Evolutionary conservation across 2,888 invertebrate species (phyloP).

Genomic region (Caenorhabditis japonica): DNA sequence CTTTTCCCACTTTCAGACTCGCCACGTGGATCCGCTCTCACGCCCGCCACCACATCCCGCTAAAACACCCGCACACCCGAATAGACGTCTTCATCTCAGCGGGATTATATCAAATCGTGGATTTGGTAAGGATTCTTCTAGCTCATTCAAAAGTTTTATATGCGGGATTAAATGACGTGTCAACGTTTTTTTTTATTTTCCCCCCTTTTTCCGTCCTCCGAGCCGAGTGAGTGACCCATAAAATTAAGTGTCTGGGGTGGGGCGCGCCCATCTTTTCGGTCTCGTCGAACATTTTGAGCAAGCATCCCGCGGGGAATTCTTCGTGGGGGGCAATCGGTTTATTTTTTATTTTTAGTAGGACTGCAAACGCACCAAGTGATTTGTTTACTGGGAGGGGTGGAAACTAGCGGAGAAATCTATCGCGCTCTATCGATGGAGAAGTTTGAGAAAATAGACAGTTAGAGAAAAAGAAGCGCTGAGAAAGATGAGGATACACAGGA

Average conservation of each 20-base stretch:
- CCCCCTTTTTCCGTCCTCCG: neutral
- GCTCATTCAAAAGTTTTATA: neutral
- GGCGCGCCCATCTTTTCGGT: neutral
- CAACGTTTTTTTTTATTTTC: too few species aligned
- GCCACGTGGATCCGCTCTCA: conserved; percentile 53
- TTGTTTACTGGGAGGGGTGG: too few species aligned
- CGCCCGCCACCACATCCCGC: conserved; percentile 58
- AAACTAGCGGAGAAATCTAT: too few species aligned
- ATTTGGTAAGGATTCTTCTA: conserved; percentile 65
- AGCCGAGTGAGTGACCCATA: neutral
- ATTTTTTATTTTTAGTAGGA: too few species aligned
- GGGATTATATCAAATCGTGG: conserved; percentile 76
- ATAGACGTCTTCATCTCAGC: conserved; percentile 73
- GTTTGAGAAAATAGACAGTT: too few species aligned
- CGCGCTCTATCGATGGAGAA: too few species aligned
- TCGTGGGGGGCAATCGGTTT: too few species aligned
- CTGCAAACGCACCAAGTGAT: too few species aligned
- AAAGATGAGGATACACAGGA: too few species aligned
- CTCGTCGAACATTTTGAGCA: neutral
- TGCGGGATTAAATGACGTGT: neutral
- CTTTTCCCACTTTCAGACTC: conserved; percentile 34
- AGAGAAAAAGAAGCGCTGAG: too few species aligned
- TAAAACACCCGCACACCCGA: conserved; percentile 57
- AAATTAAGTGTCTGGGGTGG: neutral
- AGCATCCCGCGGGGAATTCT: too few species aligned